phyloP scores from a whole-genome alignment of 2,888 invertebrate species.

The Drosophila antonietae region DNA sequence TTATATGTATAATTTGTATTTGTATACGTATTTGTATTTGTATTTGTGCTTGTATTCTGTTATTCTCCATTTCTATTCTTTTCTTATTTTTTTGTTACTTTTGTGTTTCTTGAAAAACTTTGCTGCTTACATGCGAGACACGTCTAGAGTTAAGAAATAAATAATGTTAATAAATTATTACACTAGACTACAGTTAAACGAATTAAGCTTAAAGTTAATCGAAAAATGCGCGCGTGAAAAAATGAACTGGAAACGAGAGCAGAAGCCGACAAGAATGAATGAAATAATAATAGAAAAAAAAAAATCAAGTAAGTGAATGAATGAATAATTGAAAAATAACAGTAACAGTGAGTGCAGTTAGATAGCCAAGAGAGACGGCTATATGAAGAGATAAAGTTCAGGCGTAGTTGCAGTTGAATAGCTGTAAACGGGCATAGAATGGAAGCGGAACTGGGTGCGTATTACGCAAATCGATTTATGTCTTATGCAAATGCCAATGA shows the following conservation, averaged over 20 bases:
- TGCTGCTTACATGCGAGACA: constrained; percentile 68
- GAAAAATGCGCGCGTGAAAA: constrained; percentile 43
- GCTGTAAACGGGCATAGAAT: constrained; percentile 35
- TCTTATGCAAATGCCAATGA: constrained; percentile 68
- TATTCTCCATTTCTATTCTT: constrained; percentile 32
- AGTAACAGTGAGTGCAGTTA: constrained; percentile 54
- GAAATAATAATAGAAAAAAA: background rate
- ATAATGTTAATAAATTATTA: constrained; percentile 74
- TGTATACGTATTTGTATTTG: constrained; percentile 32
- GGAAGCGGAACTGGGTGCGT: constrained; percentile 51
- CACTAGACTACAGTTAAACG: constrained; percentile 68
- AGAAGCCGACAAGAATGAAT: constrained; percentile 26
- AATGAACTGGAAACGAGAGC: constrained; percentile 52
- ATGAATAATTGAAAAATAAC: constrained; percentile 76
- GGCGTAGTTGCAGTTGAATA: constrained; percentile 39
- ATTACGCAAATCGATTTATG: constrained; percentile 69
- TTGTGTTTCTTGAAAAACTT: constrained; percentile 76
- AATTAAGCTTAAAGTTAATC: constrained; percentile 59
- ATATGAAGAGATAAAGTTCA: constrained; percentile 33
- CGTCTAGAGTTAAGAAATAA: constrained; percentile 72
- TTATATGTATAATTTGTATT: constrained; percentile 29
- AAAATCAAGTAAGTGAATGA: constrained; percentile 23
- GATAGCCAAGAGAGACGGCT: constrained; percentile 17
- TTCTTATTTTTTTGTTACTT: constrained; percentile 54
- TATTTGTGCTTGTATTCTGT: constrained; percentile 20